phyloP scores from a whole-genome alignment of 2,113 vertebrate species.

The Chloroceryle aenea region DNA sequence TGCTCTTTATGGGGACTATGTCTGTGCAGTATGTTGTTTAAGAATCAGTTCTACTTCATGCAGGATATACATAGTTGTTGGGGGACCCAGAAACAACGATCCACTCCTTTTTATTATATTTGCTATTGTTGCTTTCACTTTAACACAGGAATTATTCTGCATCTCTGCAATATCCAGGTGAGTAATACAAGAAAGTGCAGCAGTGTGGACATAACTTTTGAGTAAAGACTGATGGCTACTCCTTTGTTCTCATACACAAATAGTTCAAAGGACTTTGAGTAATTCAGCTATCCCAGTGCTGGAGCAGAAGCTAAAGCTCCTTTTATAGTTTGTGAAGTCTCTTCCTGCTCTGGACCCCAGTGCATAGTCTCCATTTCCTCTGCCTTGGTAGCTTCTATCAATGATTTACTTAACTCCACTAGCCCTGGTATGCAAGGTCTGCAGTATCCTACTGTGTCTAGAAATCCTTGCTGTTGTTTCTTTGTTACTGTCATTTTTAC shows the following conservation, averaged over 20 bases:
- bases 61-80: neutral
- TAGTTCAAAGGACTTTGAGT: neutral
- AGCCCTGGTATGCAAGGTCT: neutral
- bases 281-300: neutral
- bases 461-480: neutral
- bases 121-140: neutral
- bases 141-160: neutral
- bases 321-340: neutral
- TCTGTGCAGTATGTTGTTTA: neutral
- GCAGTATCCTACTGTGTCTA: neutral
- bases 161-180: neutral
- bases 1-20: neutral
- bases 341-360: neutral
- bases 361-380: neutral
- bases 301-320: neutral
- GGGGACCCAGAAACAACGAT: neutral
- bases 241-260: neutral
- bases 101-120: neutral
- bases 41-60: neutral
- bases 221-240: neutral
- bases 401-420: neutral
- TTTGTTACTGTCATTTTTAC: neutral
- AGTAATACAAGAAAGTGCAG: neutral
- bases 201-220: neutral
- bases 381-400: neutral